Base-by-base conservation (phyloP, 2,888 invertebrate species). In the Onthophagus sagittarius region DNA sequence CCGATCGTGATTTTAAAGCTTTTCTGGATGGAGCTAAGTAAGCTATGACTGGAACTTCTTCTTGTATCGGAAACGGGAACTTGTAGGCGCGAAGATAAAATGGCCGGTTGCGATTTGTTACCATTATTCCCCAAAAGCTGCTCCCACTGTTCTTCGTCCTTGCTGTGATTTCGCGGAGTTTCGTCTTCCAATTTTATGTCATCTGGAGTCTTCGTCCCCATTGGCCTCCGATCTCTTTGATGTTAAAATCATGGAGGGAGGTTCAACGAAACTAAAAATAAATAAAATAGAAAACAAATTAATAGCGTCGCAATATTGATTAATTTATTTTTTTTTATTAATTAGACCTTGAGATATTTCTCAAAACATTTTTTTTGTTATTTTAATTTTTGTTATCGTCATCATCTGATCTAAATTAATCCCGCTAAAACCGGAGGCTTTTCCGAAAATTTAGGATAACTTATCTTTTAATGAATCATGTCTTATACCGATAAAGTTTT, bases 21-120 rank as follows among this genome's bases (percentile, higher is more conserved):
- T 71, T 76, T 76, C 15, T 78, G 77, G 15, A 78, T 74, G 14
- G 77, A 76, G 63, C 76, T 73, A 3, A 79, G 71, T 15, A 79
- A 69, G 69, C 76, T 76, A 31, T 71, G 70, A 53, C 75, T 77
- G n/a, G 75, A 75, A 71, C 76, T 77, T 39, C 78, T 76, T 33
- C 75, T 74, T 15, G 76, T 74, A 31, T 79, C 79, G 62, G 74
- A 69, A 23, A 74, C 64, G 7, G 78, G 78, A 4, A 76, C 77
- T n/a, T 76, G 69, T 9, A 78, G 72, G 13, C 75, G 76, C n/a
- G 76, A 71, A 0, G 76, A 67, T 15, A 75, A 70, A 7, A 77
- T 63, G 3, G 74, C 75, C 62, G 76, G 74, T 53, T 53, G 39
- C n/a, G 73, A 39, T 69, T 63, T 74, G 15, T 76, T 77, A 23